Evolutionary conservation across 2,888 invertebrate species (phyloP).

Genomic region (Thelaira solivaga): DNA sequence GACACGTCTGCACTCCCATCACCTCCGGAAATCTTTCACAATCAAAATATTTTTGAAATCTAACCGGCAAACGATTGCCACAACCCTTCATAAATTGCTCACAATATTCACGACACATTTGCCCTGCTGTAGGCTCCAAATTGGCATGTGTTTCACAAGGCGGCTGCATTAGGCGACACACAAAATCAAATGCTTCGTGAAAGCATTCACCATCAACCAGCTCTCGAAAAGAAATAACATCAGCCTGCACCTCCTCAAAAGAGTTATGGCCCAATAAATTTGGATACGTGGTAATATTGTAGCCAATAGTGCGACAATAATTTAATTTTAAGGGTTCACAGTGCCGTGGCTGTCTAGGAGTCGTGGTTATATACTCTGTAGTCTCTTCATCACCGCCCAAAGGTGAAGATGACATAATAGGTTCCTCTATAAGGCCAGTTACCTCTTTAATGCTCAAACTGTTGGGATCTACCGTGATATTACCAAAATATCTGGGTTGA

Average conservation of each 20-base stretch:
- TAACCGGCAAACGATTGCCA: constrained; percentile 84
- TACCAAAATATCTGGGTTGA: constrained; percentile 81
- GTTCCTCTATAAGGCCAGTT: constrained; percentile 75
- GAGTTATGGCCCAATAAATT: constrained; percentile 82
- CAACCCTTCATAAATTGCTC: constrained; percentile 90
- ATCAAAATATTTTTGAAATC: constrained; percentile 85
- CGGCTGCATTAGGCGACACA: constrained; percentile 91
- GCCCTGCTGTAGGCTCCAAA: constrained; percentile 72
- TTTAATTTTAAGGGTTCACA: constrained; percentile 83
- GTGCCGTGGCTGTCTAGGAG: constrained; percentile 81
- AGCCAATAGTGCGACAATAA: constrained; percentile 84
- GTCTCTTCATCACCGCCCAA: constrained; percentile 75
- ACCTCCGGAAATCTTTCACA: constrained; percentile 89
- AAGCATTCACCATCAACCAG: constrained; percentile 95
- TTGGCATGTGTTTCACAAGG: constrained; percentile 85
- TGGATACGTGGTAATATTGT: constrained; percentile 90
- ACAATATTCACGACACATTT: constrained; percentile 87
- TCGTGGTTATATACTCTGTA: constrained; percentile 75
- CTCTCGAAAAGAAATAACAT: constrained; percentile 89
- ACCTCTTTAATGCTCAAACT: constrained; percentile 82
- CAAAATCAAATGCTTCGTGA: constrained; percentile 90
- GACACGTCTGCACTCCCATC: constrained; percentile 85
- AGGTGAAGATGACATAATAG: constrained; percentile 75
- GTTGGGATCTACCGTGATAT: constrained; percentile 81
- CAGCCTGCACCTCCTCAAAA: constrained; percentile 82